A percentile compares a stretch with the other conserved stretches of the same genome.
Conservation (phyloP, 1,140 invertebrate species). For the Drosophila erecta region DNA sequence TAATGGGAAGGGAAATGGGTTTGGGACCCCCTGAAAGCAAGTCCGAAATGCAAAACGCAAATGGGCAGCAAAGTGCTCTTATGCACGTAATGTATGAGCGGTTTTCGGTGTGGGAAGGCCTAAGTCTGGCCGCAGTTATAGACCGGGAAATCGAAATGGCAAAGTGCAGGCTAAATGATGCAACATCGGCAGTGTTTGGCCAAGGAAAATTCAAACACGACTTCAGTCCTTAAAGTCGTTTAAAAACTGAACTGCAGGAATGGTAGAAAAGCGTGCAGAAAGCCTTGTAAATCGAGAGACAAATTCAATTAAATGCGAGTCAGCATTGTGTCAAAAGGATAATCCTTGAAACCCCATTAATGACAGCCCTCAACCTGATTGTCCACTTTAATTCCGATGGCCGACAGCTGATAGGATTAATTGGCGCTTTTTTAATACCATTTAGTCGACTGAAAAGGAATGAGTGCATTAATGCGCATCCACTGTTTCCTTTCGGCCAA, state of each 20-base stretch:
- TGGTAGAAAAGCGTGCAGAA: neutral
- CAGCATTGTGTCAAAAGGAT: slow-evolving; percentile 8
- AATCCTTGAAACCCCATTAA: slow-evolving; percentile 18
- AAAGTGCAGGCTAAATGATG: slow-evolving; percentile 47
- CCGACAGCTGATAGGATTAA: slow-evolving; percentile 33
- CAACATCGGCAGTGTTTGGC: slow-evolving; percentile 39
- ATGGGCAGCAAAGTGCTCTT: slow-evolving; percentile 67
- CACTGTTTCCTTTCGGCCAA: slow-evolving; percentile 26
- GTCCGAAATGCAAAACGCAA: slow-evolving; percentile 53
- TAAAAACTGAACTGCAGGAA: neutral
- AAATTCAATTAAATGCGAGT: neutral
- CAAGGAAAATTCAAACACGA: slow-evolving; percentile 12
- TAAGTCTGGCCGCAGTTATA: slow-evolving; percentile 22
- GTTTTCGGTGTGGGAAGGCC: slow-evolving; percentile 25
- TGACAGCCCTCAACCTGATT: slow-evolving; percentile 21
- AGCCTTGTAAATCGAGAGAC: neutral
- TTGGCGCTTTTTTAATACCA: slow-evolving; percentile 23
- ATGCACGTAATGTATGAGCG: slow-evolving; percentile 63
- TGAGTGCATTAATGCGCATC: slow-evolving; percentile 46
- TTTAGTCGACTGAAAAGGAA: slow-evolving; percentile 37
- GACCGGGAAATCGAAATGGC: slow-evolving; percentile 42
- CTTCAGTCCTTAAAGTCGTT: neutral
- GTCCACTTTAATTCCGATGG: slow-evolving; percentile 24
- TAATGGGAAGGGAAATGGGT: neutral
- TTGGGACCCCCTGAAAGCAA: slow-evolving; percentile 9